These are phyloP conservation scores for Aptenodytes patagonicus DNA, from an alignment of 2,113 vertebrate genomes.

Conservation along the genomic window DNA sequence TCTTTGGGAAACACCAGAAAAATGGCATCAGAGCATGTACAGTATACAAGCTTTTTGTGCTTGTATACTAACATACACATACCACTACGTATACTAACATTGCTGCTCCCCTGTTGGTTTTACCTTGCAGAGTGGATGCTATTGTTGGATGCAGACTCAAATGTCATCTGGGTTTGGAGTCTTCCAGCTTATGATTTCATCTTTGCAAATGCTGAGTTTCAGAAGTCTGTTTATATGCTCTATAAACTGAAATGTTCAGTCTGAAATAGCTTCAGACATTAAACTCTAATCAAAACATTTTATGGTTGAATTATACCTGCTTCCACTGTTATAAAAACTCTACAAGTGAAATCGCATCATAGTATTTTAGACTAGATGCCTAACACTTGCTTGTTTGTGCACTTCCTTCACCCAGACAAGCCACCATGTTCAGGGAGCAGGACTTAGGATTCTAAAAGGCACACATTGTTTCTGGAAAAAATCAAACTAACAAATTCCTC, in stretches of 20 bases:
- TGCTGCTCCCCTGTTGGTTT: not conserved
- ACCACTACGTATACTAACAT: not conserved
- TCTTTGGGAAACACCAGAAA: not conserved
- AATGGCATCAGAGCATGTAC: not conserved
- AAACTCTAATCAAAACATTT: constrained; percentile 21
- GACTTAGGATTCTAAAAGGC: not conserved
- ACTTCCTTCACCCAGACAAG: not conserved
- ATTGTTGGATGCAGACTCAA: not conserved
- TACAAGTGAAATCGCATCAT: not conserved
- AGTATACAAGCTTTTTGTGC: too few species aligned
- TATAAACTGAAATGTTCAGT: constrained; percentile 23
- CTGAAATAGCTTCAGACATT: constrained; percentile 25
- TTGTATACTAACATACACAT: not conserved
- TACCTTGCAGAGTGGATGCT: not conserved
- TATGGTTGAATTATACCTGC: not conserved
- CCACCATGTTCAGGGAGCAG: not conserved
- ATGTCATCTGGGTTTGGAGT: constrained; percentile 16
- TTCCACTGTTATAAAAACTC: not conserved
- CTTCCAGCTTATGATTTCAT: constrained; percentile 46
- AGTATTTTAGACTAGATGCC: not conserved
- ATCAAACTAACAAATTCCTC: not conserved
- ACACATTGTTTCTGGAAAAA: not conserved
- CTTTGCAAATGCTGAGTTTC: constrained; percentile 21
- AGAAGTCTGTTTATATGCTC: constrained; percentile 19
- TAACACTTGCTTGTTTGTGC: not conserved